Evolutionary conservation across 1,140 invertebrate species (phyloP), one percentile per base, ranked within the genome.

Genomic region (Saxidomus purpurata): DNA sequence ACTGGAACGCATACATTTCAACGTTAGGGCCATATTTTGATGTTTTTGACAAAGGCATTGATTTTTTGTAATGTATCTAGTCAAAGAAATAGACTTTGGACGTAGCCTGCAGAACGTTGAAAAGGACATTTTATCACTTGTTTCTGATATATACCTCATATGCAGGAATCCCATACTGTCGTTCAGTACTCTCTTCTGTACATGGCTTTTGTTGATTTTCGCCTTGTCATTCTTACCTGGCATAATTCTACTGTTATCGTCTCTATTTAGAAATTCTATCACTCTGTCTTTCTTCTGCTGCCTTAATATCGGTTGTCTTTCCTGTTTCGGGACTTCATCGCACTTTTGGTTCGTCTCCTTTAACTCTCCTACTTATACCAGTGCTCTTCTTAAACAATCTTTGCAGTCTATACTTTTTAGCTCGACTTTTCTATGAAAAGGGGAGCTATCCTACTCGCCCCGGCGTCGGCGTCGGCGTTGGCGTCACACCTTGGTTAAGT

Each of bases 191-290:
- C 43, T 4, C 43, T 4, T 87, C 19, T 87, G 84, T 25, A n/a
- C 28, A 25, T 67, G 38, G 1, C 63, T 31, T 17, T 38, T 19
- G n/a, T 76, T 28, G 28, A 47, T 40, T 74, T 89, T 89, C 11
- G 19, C 49, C 13, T 43, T 77, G 28, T 89, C 87, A 25, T 81
- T 87, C 25, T 91, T 91, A 17, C 83, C 82, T 19, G 82, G 86
- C 38, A 85, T 61, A n/a, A 63, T 28, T 17, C 61, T 43, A 38
- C 86, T 89, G 34, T 86, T 89, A 43, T 89, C 31, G 15, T 43
- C 43, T 43, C 43, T 43, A 8, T 43, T 4, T 43, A 43, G 15
- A 43, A 43, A 8, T 15, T 83, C n/a, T 13, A 52, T 76, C 8
- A 85, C 80, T n/a, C 55, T 25, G n/a, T 22, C 28, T 19, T 31